Percentiles rank a stretch among this genome's conserved stretches.
These are phyloP conservation scores for Ahaetulla prasina DNA, from an alignment of 2,113 vertebrate genomes.

Conservation along the genomic window DNA sequence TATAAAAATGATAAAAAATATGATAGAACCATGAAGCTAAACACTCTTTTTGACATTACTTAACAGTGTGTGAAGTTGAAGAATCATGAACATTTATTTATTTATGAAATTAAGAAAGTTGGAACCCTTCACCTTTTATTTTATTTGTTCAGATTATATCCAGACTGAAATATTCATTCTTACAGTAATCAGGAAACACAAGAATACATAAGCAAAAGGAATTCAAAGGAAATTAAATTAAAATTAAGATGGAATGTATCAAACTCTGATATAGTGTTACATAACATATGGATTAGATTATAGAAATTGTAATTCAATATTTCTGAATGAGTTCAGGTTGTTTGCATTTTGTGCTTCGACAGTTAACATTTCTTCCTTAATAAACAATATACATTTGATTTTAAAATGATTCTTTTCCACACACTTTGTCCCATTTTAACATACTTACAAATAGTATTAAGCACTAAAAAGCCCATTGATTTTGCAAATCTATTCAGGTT, in stretches of 20 bases:
- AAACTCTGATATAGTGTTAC: background rate
- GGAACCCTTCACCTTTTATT: background rate
- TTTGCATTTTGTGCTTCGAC: background rate
- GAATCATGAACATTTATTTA: background rate
- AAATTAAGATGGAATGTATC: background rate
- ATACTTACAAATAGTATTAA: background rate
- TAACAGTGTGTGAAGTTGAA: background rate
- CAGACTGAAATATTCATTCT: background rate
- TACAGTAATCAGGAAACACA: background rate
- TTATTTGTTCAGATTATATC: background rate
- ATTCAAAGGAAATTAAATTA: background rate
- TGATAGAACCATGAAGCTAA: background rate
- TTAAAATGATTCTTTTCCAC: background rate
- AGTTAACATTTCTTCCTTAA: background rate
- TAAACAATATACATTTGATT: background rate
- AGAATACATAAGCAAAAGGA: background rate
- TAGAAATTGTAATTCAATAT: background rate
- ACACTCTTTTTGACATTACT: background rate
- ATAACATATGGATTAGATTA: background rate
- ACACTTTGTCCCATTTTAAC: background rate
- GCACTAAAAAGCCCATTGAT: background rate
- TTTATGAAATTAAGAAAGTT: background rate
- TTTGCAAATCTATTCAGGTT: background rate
- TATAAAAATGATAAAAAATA: background rate
- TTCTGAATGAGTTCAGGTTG: background rate